Conservation (phyloP, 2,113 vertebrate species). For the Halichoeres trimaculatus region DNA sequence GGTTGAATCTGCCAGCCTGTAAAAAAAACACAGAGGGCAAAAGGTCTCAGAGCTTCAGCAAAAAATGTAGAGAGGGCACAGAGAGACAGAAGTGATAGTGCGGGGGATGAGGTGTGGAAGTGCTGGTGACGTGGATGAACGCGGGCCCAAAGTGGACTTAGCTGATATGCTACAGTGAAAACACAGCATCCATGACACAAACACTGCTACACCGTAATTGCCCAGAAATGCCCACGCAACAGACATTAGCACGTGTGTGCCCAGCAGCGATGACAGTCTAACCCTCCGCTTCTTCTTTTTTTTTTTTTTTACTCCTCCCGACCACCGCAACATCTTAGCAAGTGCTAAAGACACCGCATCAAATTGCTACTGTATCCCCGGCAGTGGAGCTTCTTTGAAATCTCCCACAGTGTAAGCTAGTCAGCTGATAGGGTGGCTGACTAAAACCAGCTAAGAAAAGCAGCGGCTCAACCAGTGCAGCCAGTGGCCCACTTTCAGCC, state of each 20-base stretch:
- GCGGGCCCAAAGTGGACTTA: conserved; percentile 22
- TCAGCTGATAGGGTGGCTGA: conserved; percentile 64
- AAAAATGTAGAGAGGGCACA: not conserved
- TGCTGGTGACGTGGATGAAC: conserved; percentile 4
- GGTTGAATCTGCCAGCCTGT: conserved; percentile 28
- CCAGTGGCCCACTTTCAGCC: conserved; percentile 73
- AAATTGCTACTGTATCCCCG: conserved; percentile 51
- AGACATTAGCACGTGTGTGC: conserved; percentile 25
- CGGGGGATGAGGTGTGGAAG: conserved; percentile 16
- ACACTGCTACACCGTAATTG: conserved; percentile 43
- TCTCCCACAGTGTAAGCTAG: conserved; percentile 58
- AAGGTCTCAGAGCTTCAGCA: conserved; percentile 15
- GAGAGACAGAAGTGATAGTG: conserved; percentile 6
- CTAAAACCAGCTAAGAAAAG: conserved; percentile 70
- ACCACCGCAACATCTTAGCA: conserved; percentile 47
- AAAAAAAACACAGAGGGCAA: conserved; percentile 35
- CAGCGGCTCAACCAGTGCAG: conserved; percentile 55
- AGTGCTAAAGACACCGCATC: conserved; percentile 47
- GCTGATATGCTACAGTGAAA: conserved; percentile 28
- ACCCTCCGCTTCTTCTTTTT: not conserved
- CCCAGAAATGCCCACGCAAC: conserved; percentile 45
- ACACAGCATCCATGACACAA: conserved; percentile 11
- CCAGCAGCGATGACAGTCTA: conserved; percentile 31
- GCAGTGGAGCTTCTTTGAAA: conserved; percentile 50
- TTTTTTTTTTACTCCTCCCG: too few relatives aligned